A percentile compares a stretch with the other conserved stretches of the same genome.
phyloP scores from a whole-genome alignment of 2,888 invertebrate species.

The Parelbella ahira region DNA sequence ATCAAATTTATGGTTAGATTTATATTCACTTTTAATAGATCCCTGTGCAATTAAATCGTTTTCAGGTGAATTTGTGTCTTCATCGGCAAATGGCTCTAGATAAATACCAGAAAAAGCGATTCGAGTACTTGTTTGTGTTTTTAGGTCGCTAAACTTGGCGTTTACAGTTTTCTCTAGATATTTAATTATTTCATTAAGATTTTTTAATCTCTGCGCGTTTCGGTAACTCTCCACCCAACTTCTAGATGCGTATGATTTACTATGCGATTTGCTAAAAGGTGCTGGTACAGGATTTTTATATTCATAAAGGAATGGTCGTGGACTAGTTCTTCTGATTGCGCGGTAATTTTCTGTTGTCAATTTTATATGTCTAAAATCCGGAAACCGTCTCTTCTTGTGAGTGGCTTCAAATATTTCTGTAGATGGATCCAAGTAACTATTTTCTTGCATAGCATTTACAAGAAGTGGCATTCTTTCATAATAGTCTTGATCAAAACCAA shows the following conservation, averaged over 20 bases:
- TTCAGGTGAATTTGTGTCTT: constrained; percentile 35
- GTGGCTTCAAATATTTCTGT: constrained; percentile 40
- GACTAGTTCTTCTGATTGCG: constrained; percentile 62
- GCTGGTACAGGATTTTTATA: constrained; percentile 60
- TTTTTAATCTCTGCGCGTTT: constrained; percentile 66
- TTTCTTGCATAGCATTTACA: constrained; percentile 71
- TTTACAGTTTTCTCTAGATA: constrained; percentile 70
- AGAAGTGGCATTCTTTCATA: constrained; percentile 72
- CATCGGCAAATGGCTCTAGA: constrained; percentile 47
- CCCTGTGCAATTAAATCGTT: constrained; percentile 39
- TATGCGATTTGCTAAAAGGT: constrained; percentile 60
- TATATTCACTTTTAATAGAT: constrained; percentile 40
- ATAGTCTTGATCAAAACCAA: constrained; percentile 71
- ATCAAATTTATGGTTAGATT: constrained; percentile 71
- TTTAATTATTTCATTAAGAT: constrained; percentile 65
- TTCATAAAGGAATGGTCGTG: constrained; percentile 74
- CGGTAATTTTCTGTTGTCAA: constrained; percentile 37
- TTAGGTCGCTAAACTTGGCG: constrained; percentile 66
- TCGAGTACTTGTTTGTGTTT: constrained; percentile 48
- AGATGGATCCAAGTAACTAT: constrained; percentile 51
- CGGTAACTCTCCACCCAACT: constrained; percentile 68
- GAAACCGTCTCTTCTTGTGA: constrained; percentile 29
- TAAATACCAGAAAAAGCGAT: constrained; percentile 67
- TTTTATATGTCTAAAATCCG: constrained; percentile 30
- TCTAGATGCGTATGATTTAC: constrained; percentile 57